Evolutionary conservation across 2,797 vertebrate species (phyloP), one percentile per base, ranked within the genome.

Genomic region (Scolopax rusticola): DNA sequence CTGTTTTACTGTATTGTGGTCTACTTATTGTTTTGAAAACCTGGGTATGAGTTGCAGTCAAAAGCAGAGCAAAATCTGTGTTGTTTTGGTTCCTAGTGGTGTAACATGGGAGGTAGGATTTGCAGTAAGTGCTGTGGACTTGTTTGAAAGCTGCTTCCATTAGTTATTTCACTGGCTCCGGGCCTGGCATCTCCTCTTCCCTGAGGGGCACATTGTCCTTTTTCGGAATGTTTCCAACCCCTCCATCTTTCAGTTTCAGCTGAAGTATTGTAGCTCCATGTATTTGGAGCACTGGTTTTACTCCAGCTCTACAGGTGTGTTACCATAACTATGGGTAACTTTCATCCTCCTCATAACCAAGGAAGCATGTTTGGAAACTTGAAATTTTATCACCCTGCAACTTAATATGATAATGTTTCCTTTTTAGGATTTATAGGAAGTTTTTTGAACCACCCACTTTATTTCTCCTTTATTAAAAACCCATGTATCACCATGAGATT

Each of bases 301-400:
- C 38, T 76, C 27, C 20, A 38, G 30, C 17, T 76, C 6, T 79
- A 43, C 23, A 18, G 36, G 13, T 51, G 15, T 73, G 11, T 65
- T 54, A 28, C 25, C 12, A 0, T 63, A 51, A 25, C 36, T 15
- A 0, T 59, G 11, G 28, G 12, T 40, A 75, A 9, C 14, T 36
- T 57, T 32, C 23, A 53, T 33, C 30, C 24, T 68, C 65, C 84
- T 48, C 13, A 21, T 45, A 86, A 28, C 25, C 8, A 51, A 69
- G 53, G 20, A 45, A 78, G 28, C 48, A 71, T 40, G 19, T 51
- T 70, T 20, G 51, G 50, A 56, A 78, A 60, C 5, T n/a, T 13
- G 7, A n/a, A 54, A 41, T 25, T 41, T 3, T 54, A 18, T 67
- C 30, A 12, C 21, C 20, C 9, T 56, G 38, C 21, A 84, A 10